A percentile compares a stretch with the other conserved stretches of the same genome.
Conservation (phyloP, 2,113 vertebrate genomes). For the Nanorana parkeri region DNA sequence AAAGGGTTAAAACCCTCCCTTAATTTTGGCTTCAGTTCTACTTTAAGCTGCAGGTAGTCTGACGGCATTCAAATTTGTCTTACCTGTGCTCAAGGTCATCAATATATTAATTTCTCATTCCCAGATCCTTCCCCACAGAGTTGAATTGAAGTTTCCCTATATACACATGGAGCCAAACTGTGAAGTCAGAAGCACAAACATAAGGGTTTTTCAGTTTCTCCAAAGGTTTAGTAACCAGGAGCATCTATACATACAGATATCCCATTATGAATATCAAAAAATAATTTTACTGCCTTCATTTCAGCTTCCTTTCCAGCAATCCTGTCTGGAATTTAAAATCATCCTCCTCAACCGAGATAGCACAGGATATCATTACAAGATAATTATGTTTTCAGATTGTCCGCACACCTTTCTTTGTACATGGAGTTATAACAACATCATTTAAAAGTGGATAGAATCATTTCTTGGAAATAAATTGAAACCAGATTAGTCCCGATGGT, state of each 20-base stretch:
- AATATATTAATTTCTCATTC: no score
- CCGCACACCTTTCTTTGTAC: constrained; percentile 33
- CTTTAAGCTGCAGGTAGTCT: no score
- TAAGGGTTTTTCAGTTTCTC: no score
- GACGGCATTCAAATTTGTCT: no score
- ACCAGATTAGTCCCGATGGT: constrained; percentile 43
- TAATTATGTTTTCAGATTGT: constrained; percentile 54
- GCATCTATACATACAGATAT: neutral
- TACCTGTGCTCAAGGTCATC: no score
- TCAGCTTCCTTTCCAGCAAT: neutral
- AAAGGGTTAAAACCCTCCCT: no score
- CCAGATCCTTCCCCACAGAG: no score
- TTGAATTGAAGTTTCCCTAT: no score
- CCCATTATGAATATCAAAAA: neutral
- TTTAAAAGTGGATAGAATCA: constrained; percentile 46
- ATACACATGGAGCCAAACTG: no score
- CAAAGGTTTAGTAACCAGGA: no score
- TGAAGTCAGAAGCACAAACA: no score
- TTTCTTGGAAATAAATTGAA: constrained; percentile 49
- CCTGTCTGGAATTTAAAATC: constrained; percentile 10
- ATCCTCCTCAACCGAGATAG: neutral
- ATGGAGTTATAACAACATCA: constrained; percentile 36
- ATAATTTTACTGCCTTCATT: neutral
- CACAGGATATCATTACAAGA: constrained; percentile 43
- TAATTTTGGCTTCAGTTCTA: no score